These are phyloP conservation scores for Pampusana beccarii DNA, from an alignment of 2,113 vertebrate genomes.

Conservation along the genomic window DNA sequence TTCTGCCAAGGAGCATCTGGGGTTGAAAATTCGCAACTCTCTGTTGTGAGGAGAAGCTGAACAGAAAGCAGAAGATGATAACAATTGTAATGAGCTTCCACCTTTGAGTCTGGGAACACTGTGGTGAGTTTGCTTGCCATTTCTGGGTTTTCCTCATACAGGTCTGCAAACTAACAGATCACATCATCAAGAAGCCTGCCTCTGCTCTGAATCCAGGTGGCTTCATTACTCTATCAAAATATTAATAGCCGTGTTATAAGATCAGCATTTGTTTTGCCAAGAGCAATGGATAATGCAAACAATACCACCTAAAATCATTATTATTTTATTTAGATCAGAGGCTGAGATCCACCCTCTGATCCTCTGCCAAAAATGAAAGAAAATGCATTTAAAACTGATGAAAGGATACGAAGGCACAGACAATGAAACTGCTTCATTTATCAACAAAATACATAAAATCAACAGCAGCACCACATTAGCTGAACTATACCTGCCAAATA, in stretches of 20 bases:
- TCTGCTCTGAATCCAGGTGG: constrained; percentile 3
- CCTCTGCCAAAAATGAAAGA: background rate
- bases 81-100: no score
- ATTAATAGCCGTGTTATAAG: constrained; percentile 23
- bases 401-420: background rate
- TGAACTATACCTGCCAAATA: accelerated
- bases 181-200: background rate
- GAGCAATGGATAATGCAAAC: constrained; percentile 41
- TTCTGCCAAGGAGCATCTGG: background rate
- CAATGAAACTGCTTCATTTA: background rate
- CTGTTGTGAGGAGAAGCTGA: background rate
- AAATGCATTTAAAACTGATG: background rate
- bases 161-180: background rate
- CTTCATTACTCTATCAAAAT: constrained; percentile 15
- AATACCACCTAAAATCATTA: background rate
- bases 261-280: constrained; percentile 54
- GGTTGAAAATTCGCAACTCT: background rate
- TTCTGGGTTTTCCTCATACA: background rate
- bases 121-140: background rate
- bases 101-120: background rate
- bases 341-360: background rate
- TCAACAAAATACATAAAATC: background rate
- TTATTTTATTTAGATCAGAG: constrained; percentile 22
- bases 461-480: accelerated
- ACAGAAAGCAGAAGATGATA: background rate